Base-by-base conservation (phyloP, 2,113 vertebrate species). In the Solenodon paradoxus region DNA sequence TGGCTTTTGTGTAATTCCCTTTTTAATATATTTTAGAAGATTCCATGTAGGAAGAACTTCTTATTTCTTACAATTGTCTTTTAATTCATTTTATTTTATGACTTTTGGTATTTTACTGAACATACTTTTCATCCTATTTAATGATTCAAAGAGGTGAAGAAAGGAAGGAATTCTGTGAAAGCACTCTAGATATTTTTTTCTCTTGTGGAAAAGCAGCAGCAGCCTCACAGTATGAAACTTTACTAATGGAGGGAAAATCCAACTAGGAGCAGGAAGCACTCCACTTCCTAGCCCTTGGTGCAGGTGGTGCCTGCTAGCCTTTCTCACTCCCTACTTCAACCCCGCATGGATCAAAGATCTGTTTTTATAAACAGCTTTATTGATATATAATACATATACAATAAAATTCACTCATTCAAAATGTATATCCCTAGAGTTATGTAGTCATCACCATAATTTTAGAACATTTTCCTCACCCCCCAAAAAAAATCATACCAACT, bases 131-230 rank as follows among this genome's bases (percentile, higher is more conserved):
- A 51, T 86, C 35, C 59, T 47, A 28, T 72, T 22, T 68, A 32
- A 32, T 87, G n/a, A 92, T 63, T 72, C 68, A 63, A 78, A 66
- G n/a, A 92, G 81, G 38, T 66, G 30, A 92, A 90, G 53, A 81
- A 57, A 92, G 26, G 19, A 2, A 64, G 35, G 26, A 40, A 55
- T 82, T 94, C 69, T 61, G 10, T 53, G 35, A 74, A 83, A 74
- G 13, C 32, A 28, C 7, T 6, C 28, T 72, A 35, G 57, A 35
- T 63, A 64, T 42, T 91, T 7, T 55, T 53, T 69, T 87, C 28
- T 90, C 5, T 63, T 66, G 24, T 32, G 64, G 40, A 89, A 81
- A 92, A 38, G 13, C 24, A 82, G 17, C 24, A 63, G 11, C 38
- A 92, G 22, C 19, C 24, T 71, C 51, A 53, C 16, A 47, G 26